Evolutionary conservation across 1,140 invertebrate genomes (phyloP), one percentile per base, ranked within the genome.

Genomic region (Caenorhabditis inopinata): DNA sequence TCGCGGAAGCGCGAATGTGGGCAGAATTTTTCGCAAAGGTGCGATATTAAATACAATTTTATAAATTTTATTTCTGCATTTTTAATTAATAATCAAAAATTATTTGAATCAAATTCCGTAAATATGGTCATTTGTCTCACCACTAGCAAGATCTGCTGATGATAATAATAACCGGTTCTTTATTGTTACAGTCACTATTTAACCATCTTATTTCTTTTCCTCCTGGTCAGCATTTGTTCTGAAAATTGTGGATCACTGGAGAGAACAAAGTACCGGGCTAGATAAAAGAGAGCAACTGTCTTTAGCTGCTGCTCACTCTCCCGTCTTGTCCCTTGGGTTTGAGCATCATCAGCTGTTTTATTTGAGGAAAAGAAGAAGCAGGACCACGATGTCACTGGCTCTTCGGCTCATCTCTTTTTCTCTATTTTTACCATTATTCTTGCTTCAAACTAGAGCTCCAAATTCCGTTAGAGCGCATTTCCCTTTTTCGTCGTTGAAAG

Each of bases 221-320:
- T n/a, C 18, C 29, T 68, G 58, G 58, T 68, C 58, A 68, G 3
- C 58, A 68, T 23, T 32, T 58, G 14, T n/a, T 32, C 32, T 68
- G 58, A 68, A 68, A 68, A 38, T 68, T 68, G 58, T 38, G 29
- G 32, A 38, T 14, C 7, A 14, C 7, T 27, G n/a, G 1, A 38
- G 32, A 68, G 51, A 58, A 32, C 27, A 58, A 58, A 35, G 58
- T 68, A 68, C 58, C 58, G 35, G 58, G 18, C 18, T 23, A 32
- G 58, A 7, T 68, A 21, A 42, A 68, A 68, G 38, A 68, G 58
- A 68, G 58, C 58, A 68, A 68, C 58, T 68, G 58, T 68, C 58
- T 42, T 16, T 11, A 14, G 25, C 27, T 16, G 6, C 27, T 6
- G 11, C 16, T 58, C n/a, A 29, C 16, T 38, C 25, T 58, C 1